Conservation (phyloP, 2,113 vertebrate genomes). For the Danio rerio region GRCz12tu NC_133195.1:49500501-49501000, state of each 20-base stretch:
- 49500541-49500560: no score
- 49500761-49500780: not conserved
- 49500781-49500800: not conserved
- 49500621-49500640: no score
- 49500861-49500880: slow-evolving; percentile 63
- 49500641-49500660: no score
- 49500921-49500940: slow-evolving; percentile 84
- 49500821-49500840: not conserved
- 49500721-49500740: no score
- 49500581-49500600: no score
- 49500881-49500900: slow-evolving; percentile 76
- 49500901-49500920: slow-evolving; percentile 77
- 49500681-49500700: no score
- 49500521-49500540: no score
- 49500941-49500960: slow-evolving; percentile 85
- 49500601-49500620: no score
- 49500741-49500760: not conserved
- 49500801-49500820: not conserved
- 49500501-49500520: no score
- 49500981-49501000: slow-evolving; percentile 83
- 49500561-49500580: no score
- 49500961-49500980: slow-evolving; percentile 84
- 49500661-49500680: no score
- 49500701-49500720: no score
- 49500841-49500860: not conserved